Evolutionary conservation across 2,797 vertebrate species (phyloP).

Genomic region (Kryptolebias ocellatus): DNA sequence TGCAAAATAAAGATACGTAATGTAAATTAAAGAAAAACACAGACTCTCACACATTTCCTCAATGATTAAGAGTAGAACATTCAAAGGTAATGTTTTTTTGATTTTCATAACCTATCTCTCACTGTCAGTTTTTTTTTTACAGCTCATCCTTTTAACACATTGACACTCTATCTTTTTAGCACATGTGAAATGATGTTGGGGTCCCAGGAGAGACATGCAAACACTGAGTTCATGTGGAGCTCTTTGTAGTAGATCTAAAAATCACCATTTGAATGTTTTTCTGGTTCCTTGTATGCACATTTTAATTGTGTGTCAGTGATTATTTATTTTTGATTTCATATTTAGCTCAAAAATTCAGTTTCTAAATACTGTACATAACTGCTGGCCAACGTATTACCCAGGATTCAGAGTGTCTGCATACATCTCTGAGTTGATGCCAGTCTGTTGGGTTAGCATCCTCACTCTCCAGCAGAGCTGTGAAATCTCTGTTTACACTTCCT

Average conservation of each 20-base stretch:
- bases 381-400: background rate
- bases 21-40: slow-evolving; percentile 75
- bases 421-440: background rate
- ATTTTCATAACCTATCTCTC: slow-evolving; percentile 78
- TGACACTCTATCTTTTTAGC: slow-evolving; percentile 73
- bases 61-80: slow-evolving; percentile 70
- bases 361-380: background rate
- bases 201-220: slow-evolving; percentile 54
- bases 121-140: slow-evolving; percentile 70
- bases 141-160: slow-evolving; percentile 72
- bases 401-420: background rate
- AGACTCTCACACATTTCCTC: slow-evolving; percentile 61
- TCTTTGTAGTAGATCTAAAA: slow-evolving; percentile 22
- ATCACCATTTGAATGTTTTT: slow-evolving; percentile 1
- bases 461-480: slow-evolving; percentile 45
- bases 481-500: slow-evolving; percentile 48
- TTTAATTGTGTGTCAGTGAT: background rate
- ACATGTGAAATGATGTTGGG: slow-evolving; percentile 64
- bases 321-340: slow-evolving; percentile 3
- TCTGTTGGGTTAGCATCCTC: slow-evolving; percentile 15
- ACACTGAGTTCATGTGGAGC: slow-evolving; percentile 37
- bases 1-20: slow-evolving; percentile 56
- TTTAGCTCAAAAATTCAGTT: background rate
- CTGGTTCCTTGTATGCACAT: slow-evolving; percentile 5
- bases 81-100: slow-evolving; percentile 73